Conservation (phyloP, 1,140 invertebrate genomes). For the Drosophila kikkawai region DNA sequence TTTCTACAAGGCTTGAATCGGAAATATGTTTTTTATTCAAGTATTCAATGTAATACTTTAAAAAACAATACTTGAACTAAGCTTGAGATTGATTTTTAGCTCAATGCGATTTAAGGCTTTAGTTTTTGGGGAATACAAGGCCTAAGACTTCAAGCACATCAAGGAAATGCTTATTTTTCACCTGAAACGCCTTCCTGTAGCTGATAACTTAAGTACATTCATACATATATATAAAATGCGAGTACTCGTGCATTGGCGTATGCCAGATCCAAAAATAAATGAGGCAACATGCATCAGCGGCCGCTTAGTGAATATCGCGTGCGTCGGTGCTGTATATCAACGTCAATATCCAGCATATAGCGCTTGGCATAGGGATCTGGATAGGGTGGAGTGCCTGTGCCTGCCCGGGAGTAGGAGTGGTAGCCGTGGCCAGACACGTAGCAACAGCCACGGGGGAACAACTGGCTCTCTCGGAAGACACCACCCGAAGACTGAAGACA, state of each 20-base stretch:
- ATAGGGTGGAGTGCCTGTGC: slow-evolving; percentile 79
- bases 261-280: slow-evolving; percentile 77
- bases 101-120: not conserved
- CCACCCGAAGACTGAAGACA: slow-evolving; percentile 42
- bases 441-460: slow-evolving; percentile 57
- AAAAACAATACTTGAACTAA: not conserved
- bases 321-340: slow-evolving; percentile 79
- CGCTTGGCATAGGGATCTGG: slow-evolving; percentile 32
- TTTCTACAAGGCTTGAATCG: not conserved
- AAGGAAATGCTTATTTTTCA: slow-evolving; percentile 11
- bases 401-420: slow-evolving; percentile 64
- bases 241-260: slow-evolving; percentile 38
- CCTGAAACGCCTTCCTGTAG: slow-evolving; percentile 16
- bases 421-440: slow-evolving; percentile 68
- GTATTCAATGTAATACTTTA: too few species aligned
- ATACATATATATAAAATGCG: slow-evolving; percentile 4
- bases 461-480: slow-evolving; percentile 43
- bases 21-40: not conserved
- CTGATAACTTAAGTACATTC: slow-evolving; percentile 12
- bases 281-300: slow-evolving; percentile 58
- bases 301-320: slow-evolving; percentile 71
- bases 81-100: not conserved
- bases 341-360: slow-evolving; percentile 76
- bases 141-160: not conserved
- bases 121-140: not conserved